Base-by-base conservation (phyloP, 1,140 invertebrate species). In the Brachionus rubens region DNA sequence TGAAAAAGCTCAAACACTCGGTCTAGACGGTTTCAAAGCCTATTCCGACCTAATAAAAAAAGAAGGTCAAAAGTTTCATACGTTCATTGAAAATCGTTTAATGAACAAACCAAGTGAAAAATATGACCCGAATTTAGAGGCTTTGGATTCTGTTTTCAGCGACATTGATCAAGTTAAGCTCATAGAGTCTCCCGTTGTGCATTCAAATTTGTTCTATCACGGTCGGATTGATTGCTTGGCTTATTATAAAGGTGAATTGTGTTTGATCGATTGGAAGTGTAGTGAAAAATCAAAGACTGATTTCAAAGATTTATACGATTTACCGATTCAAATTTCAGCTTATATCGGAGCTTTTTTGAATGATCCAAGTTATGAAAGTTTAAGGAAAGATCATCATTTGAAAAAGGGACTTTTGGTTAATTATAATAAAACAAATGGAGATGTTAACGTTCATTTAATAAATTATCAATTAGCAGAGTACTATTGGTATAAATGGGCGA, bases 141-240 rank as follows among this genome's bases (percentile, higher is more conserved):
- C n/a, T 16, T 24, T 48, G 24, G 68, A 72, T 36, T 7, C 1
- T 12, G 7, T 72, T 50, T 48, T 54, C 16, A 30, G 50, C 19
- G 47, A 72, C 26, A 72, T 72, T 19, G 46, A 24, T 14, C 12
- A 24, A 24, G 46, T 72, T 19, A 24, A 36, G 30, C 19, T 50
- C 24, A 54, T 33, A 14, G 68, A 72, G 16, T 30, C 68, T 6
- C 26, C 46, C 28, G 68, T 72, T 26, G 3, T 10, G n/a, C 68
- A 72, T 50, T 40, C 43, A 0, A 72, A 54, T 50, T 41, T 72
- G 9, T 72, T 72, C 19, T 72, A 72, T 24, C 46, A 72, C 10
- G 68, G 68, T 10, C 43, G 68, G 21, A 54, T 72, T 54, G 68
- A 72, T 16, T 72, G 68, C 21, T 72, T 72, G 28, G 68, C 68